Percentiles rank a stretch among this genome's conserved stretches.
Evolutionary conservation across 2,888 invertebrate species (phyloP).

Genomic region (Branchipolynoe longqiensis): DNA sequence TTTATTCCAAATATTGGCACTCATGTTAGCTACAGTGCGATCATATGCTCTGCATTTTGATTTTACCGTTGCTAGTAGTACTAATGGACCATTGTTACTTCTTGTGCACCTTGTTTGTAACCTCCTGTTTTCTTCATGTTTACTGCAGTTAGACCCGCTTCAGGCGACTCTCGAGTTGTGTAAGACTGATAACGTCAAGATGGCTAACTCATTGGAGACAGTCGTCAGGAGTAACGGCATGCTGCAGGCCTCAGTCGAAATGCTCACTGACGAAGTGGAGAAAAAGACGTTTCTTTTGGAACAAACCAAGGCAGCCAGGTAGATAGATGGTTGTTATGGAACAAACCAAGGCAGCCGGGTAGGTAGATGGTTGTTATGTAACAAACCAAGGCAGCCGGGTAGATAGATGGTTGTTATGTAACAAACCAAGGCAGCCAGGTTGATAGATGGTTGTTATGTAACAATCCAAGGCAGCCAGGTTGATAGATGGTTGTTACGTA

Average conservation of each 20-base stretch:
- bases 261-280: constrained; percentile 75
- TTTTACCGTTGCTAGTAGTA: too few relatives aligned
- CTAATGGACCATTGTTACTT: too few relatives aligned
- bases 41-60: too few relatives aligned
- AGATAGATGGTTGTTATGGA: constrained; percentile 46
- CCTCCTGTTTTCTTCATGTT: too few relatives aligned
- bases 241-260: constrained; percentile 75
- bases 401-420: constrained; percentile 45
- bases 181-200: constrained; percentile 68
- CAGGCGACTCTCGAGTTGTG: constrained; percentile 61
- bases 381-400: constrained; percentile 61
- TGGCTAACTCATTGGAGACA: constrained; percentile 76
- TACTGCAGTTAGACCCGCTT: constrained; percentile 63
- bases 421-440: constrained; percentile 61
- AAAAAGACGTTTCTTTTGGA: constrained; percentile 67
- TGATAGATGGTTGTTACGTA: too few relatives aligned
- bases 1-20: too few relatives aligned
- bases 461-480: background rate
- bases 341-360: constrained; percentile 61
- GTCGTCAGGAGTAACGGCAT: constrained; percentile 78
- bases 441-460: too few relatives aligned
- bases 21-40: too few relatives aligned
- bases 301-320: constrained; percentile 61
- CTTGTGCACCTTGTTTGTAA: too few relatives aligned
- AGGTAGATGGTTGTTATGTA: constrained; percentile 46